These are phyloP conservation scores for Nymphalis c-album DNA, from an alignment of 2,888 invertebrate genomes.

Conservation along the genomic window DNA sequence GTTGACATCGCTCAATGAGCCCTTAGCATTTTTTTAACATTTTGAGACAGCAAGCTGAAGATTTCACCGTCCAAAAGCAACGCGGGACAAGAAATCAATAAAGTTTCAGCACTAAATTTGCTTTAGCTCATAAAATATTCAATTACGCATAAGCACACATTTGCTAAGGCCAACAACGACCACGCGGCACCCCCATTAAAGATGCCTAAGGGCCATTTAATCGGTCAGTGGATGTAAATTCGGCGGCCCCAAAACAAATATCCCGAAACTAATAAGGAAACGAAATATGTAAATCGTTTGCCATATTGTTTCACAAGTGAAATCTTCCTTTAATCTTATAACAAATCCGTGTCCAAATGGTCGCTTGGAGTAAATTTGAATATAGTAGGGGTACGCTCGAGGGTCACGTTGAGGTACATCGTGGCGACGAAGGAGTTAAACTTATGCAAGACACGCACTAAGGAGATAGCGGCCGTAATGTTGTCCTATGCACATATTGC, in stretches of 20 bases:
- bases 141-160: constrained; percentile 82
- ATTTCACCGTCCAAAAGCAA: constrained; percentile 36
- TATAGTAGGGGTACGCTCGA: constrained; percentile 73
- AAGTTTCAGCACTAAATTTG: constrained; percentile 70
- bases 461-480: constrained; percentile 77
- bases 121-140: constrained; percentile 78
- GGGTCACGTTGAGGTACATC: constrained; percentile 71
- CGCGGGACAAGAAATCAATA: constrained; percentile 65
- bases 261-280: constrained; percentile 82
- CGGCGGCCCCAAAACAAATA: constrained; percentile 80
- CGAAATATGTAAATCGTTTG: constrained; percentile 82
- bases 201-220: constrained; percentile 82
- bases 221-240: constrained; percentile 82
- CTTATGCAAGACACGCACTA: constrained; percentile 81
- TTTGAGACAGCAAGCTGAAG: constrained; percentile 35
- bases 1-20: constrained; percentile 49
- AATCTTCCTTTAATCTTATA: constrained; percentile 83
- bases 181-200: constrained; percentile 82
- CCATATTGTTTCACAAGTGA: constrained; percentile 82
- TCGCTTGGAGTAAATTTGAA: constrained; percentile 78
- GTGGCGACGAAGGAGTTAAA: constrained; percentile 69
- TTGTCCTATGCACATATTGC: constrained; percentile 83
- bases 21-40: constrained; percentile 24
- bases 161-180: constrained; percentile 80
- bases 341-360: constrained; percentile 83